Conservation (phyloP, 2,888 invertebrate species). For the Parochlus steinenii region DNA sequence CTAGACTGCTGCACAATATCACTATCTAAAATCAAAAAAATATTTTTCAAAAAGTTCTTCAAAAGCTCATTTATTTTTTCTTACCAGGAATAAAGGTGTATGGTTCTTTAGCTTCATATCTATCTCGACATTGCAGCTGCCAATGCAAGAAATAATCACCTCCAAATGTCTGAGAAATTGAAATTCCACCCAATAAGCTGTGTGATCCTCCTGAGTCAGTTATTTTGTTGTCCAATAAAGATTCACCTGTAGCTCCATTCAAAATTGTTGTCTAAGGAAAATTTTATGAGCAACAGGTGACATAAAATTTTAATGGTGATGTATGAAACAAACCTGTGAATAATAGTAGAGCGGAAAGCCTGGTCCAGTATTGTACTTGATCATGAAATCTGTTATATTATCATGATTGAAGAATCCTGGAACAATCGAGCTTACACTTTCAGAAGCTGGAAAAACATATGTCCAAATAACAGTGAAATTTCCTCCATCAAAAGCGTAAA, state of each 20-base stretch:
- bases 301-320: too few species aligned
- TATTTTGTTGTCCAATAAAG: constrained; percentile 24
- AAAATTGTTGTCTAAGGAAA: constrained; percentile 23
- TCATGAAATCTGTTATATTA: constrained; percentile 57
- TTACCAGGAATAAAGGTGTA: constrained; percentile 33
- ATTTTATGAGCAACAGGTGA: not conserved
- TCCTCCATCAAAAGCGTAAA: constrained; percentile 53
- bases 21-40: constrained; percentile 20
- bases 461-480: constrained; percentile 56
- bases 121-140: constrained; percentile 41
- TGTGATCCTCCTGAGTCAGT: constrained; percentile 29
- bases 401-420: constrained; percentile 66
- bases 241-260: constrained; percentile 24
- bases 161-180: constrained; percentile 35
- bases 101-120: constrained; percentile 31
- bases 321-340: constrained; percentile 38
- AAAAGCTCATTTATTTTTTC: not conserved
- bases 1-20: constrained; percentile 29
- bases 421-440: constrained; percentile 58
- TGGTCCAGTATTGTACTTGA: constrained; percentile 48
- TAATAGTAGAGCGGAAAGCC: constrained; percentile 60
- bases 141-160: constrained; percentile 66
- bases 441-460: constrained; percentile 42
- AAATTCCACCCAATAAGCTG: constrained; percentile 28
- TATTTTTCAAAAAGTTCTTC: not conserved